A percentile compares a stretch with the other conserved stretches of the same genome.
phyloP scores from a whole-genome alignment of 2,888 invertebrate species.

The Cerastoderma edule region DNA sequence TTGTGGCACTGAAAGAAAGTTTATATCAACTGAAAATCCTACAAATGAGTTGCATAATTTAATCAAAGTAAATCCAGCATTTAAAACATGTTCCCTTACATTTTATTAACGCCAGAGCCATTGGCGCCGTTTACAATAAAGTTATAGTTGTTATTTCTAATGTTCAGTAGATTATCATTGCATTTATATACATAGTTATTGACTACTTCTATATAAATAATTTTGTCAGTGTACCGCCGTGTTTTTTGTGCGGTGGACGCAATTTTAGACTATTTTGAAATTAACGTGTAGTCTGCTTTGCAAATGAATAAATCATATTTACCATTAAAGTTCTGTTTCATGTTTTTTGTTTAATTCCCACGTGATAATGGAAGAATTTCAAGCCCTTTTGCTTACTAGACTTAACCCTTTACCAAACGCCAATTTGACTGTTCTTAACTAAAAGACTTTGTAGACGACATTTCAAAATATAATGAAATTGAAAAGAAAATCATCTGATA shows the following conservation, averaged over 20 bases:
- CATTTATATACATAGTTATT: slow-evolving; percentile 29
- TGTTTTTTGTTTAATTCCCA: slow-evolving; percentile 18
- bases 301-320: slow-evolving; percentile 66
- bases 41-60: neutral
- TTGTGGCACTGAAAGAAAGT: too few relatives aligned
- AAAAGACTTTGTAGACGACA: too few relatives aligned
- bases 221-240: slow-evolving; percentile 14
- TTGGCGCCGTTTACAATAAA: slow-evolving; percentile 13
- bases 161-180: slow-evolving; percentile 25
- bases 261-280: slow-evolving; percentile 66
- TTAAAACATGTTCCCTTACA: neutral
- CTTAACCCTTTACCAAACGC: too few relatives aligned
- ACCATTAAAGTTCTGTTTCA: slow-evolving; percentile 38
- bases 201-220: slow-evolving; percentile 24
- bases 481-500: too few relatives aligned
- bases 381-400: too few relatives aligned
- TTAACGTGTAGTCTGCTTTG: slow-evolving; percentile 63
- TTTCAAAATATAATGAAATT: too few relatives aligned
- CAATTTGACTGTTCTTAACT: too few relatives aligned
- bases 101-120: too few relatives aligned
- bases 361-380: too few relatives aligned
- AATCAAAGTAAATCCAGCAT: neutral
- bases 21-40: neutral
- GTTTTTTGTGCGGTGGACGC: slow-evolving; percentile 16
- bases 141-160: slow-evolving; percentile 21